Evolutionary conservation across 1,140 invertebrate genomes (phyloP).

Genomic region (Coelopa frigida): DNA sequence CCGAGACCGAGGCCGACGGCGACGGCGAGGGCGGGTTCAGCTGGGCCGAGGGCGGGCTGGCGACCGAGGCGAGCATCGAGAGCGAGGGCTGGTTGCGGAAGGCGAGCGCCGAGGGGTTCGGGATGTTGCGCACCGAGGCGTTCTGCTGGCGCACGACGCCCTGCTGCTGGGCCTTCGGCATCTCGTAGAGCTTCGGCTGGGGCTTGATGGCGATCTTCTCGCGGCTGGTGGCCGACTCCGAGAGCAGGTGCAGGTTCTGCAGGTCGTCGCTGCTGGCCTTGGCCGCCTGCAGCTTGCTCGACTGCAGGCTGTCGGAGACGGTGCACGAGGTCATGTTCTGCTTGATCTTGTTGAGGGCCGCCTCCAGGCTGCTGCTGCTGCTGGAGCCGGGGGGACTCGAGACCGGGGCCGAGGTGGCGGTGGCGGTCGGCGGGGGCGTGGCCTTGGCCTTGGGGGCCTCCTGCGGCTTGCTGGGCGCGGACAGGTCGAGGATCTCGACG

Average conservation of each 20-base stretch:
- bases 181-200: slow-evolving; percentile 9
- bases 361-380: slow-evolving; percentile 25
- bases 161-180: slow-evolving; percentile 26
- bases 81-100: slow-evolving; percentile 34
- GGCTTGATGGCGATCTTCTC: slow-evolving; percentile 36
- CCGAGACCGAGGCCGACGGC: slow-evolving; percentile 1
- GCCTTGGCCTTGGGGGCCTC: neutral
- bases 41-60: neutral
- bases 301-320: slow-evolving; percentile 4
- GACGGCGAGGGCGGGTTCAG: neutral
- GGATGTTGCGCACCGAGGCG: slow-evolving; percentile 41
- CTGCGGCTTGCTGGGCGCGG: slow-evolving; percentile 16
- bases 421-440: slow-evolving; percentile 12
- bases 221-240: slow-evolving; percentile 36
- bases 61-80: neutral
- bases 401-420: neutral
- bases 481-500: slow-evolving; percentile 39
- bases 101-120: slow-evolving; percentile 42
- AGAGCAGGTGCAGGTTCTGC: slow-evolving; percentile 40
- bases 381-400: neutral
- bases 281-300: neutral
- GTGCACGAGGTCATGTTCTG: slow-evolving; percentile 27
- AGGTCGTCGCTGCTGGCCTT: slow-evolving; percentile 24
- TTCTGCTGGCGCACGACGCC: slow-evolving; percentile 37
- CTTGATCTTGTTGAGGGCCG: slow-evolving; percentile 40